phyloP scores from a whole-genome alignment of 2,888 invertebrate genomes.

The Alcis repandata region DNA sequence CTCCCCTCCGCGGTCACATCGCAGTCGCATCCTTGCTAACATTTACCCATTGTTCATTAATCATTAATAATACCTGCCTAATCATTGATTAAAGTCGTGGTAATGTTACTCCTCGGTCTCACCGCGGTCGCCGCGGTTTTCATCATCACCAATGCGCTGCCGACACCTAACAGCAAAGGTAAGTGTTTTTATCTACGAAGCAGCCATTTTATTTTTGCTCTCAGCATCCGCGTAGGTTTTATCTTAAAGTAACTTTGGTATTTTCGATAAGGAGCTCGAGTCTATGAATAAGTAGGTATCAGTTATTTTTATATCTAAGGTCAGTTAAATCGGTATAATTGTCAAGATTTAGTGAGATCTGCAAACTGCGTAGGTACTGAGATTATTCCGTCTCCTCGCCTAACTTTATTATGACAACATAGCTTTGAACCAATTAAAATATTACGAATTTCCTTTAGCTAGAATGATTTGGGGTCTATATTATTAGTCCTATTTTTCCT shows the following conservation, averaged over 20 bases:
- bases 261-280: not conserved
- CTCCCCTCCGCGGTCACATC: constrained; percentile 69
- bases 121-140: constrained; percentile 82
- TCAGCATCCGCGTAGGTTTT: constrained; percentile 12
- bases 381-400: not conserved
- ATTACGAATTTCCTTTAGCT: not conserved
- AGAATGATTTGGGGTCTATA: not conserved
- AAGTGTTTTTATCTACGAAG: constrained; percentile 39
- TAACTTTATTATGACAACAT: too few relatives aligned
- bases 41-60: constrained; percentile 41
- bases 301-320: too few relatives aligned
- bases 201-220: constrained; percentile 31
- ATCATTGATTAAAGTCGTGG: constrained; percentile 42
- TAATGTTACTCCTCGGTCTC: constrained; percentile 74
- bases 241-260: not conserved
- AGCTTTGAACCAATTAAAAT: not conserved
- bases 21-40: constrained; percentile 63
- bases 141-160: constrained; percentile 68
- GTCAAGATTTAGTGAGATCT: too few relatives aligned
- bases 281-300: not conserved
- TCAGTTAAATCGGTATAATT: too few relatives aligned
- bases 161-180: constrained; percentile 81
- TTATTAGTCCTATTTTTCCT: not conserved
- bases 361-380: not conserved
- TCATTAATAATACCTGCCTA: constrained; percentile 44